Base-by-base conservation (phyloP, 2,888 invertebrate species). In the Sarcophaga subvicina region DNA sequence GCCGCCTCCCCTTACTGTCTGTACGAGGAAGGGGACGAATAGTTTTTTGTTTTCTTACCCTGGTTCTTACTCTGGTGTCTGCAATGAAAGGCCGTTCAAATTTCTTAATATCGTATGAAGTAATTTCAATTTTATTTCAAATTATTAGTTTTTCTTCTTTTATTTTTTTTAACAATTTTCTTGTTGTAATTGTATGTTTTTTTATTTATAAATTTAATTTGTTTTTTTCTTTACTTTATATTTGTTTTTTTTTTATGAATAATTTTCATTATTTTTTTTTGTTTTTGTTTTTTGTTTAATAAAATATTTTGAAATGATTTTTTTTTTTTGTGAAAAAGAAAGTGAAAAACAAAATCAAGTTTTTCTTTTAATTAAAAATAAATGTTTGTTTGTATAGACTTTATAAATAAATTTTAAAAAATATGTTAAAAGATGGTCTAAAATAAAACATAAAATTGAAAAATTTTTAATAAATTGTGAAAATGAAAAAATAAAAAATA, bases 101-200 rank as follows among this genome's bases (percentile, higher is more conserved):
- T n/a, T 20, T 37, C 12, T 17, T 64, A 27, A 27, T 66, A 14
- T 66, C 37, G 37, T 27, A 66, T 27, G 66, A 27, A 54, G 54
- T 54, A 54, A 54, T 76, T 64, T 66, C 27, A 54, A 66, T 76
- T 76, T 66, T 76, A 66, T 76, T 54, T 66, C 54, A 76, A 76
- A 76, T 27, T 54, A 64, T 66, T 45, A 54, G 45, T 54, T 76
- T 54, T 6, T 75, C 64, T 6, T 75, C 64, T 37, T 37, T 2
- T 27, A 1, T 37, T 49, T 14, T 54, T 27, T 64, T 66, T 66
- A 14, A 22, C 17, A 25, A 66, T 27, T 66, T 62, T 70, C 45
- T 60, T 60, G 12, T 20, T 37, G 37, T 37, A 37, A 17, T 17
- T 54, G 12, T 54, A 27, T 69, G 14, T 14, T 49, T 54, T 14